Evolutionary conservation across 1,140 invertebrate species (phyloP), one percentile per base, ranked within the genome.

Genomic region (Oppia nitens): DNA sequence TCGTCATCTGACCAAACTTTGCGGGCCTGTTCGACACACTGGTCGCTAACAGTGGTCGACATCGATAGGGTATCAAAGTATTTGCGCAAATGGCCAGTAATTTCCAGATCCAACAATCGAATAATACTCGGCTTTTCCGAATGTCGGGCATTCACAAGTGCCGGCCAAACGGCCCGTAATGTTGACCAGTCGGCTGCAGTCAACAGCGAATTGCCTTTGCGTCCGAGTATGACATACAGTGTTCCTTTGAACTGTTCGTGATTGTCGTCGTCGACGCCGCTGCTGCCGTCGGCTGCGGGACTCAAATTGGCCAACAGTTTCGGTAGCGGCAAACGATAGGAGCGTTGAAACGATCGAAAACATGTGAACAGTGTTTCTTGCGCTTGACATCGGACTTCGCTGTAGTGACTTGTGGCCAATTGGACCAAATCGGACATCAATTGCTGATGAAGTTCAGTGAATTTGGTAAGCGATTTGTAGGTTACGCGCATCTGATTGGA

Each of bases 61-160:
- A 79, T 71, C 53, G 72, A 69, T 60, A 75, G 70, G 23, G 75
- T 74, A 45, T 77, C 73, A 58, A 77, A 69, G 56, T 73, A 65
- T 63, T 75, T 76, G 28, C 72, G 66, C 14, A 79, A 66, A 50
- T 70, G 70, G 45, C 71, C 71, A 45, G 72, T 70, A 25, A 79
- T 71, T 25, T 71, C 68, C 11, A n/a, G 11, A 58, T 87, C 83
- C 54, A 90, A 78, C 32, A 92, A 69, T 45, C 74, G 76, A 48
- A 87, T 80, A 29, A 90, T 81, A 11, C 83, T 86, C 1, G 79
- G 77, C 68, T 89, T 87, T 66, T 90, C 86, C 0, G 83, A 85
- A 54, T 84, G 81, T 61, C 81, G 77, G 1, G 83, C 79, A 62
- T 77, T 68, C 0, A 86, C 74, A 3, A 89, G 62, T 2, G 79